Evolutionary conservation across 2,797 vertebrate species (phyloP), one percentile per base, ranked within the genome.

Genomic region (Ctenosaura bakeri): DNA sequence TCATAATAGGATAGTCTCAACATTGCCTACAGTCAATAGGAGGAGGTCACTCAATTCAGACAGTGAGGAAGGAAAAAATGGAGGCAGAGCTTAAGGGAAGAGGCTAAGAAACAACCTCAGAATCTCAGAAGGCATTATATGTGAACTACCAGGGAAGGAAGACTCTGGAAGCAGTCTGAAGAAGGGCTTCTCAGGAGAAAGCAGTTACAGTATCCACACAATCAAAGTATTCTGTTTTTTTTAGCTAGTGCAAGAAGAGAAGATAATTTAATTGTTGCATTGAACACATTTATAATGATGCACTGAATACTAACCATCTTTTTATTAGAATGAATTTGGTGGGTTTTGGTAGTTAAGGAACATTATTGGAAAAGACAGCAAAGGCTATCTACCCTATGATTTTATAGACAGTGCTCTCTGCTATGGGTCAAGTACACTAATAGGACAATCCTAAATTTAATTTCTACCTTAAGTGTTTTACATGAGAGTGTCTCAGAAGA

Each of bases 401-500:
- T 96, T 96, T 95, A 97, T 93, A 89, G 95, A 93, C 93, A 95
- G 94, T 86, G 94, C 97, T 96, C 95, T 95, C 95, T 92, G 95
- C 95, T 97, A 96, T 95, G 96, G 97, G 98, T 98, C 97, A 98
- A 97, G 97, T 98, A 97, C 96, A 97, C 96, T 96, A 96, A 97
- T 95, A 96, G 93, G 93, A 94, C 96, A 98, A 98, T 98, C 97
- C 97, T 95, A 93, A 96, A 98, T 97, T 97, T 97, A 98, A 97
- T 93, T 94, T 94, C 93, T 95, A 95, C 73, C 90, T 93, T 92
- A 96, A 96, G 96, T 97, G 95, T 94, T 95, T 97, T 97, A 98
- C 96, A 97, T 96, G 96, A 79, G 94, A 94, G 94, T 94, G 94
- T 94, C 96, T 96, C 96, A 90, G 95, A 97, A 97, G 94, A 97